Evolutionary conservation across 2,113 vertebrate genomes (phyloP).

Genomic region (Lipophrys pholis): DNA sequence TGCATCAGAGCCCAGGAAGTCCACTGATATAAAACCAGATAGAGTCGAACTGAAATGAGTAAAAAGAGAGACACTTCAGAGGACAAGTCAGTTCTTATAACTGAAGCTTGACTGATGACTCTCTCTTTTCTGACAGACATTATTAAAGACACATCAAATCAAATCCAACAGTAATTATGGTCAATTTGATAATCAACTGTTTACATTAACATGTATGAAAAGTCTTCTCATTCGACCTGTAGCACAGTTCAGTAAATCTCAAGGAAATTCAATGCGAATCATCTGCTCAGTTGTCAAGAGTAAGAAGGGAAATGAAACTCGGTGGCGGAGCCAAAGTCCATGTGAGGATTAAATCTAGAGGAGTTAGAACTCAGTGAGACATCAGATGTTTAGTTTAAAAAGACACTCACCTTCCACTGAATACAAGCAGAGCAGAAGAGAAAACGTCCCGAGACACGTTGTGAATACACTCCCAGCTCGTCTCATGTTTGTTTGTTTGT

Average conservation of each 20-base stretch:
- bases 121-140: background rate
- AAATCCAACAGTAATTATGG: no score
- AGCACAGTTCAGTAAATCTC: background rate
- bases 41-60: no score
- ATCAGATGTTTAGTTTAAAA: no score
- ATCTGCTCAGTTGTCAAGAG: no score
- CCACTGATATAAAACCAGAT: no score
- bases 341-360: no score
- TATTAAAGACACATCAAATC: background rate
- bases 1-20: no score
- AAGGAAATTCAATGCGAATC: background rate
- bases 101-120: background rate
- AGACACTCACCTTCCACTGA: slow-evolving; percentile 74
- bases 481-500: slow-evolving; percentile 63
- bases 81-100: background rate
- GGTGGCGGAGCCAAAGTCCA: background rate
- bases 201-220: no score
- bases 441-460: slow-evolving; percentile 11
- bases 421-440: slow-evolving; percentile 52
- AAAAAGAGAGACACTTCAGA: no score
- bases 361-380: no score
- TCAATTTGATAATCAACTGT: no score
- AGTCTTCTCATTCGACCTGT: no score
- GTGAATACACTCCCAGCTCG: slow-evolving; percentile 24
- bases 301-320: slow-evolving; percentile 7